Evolutionary conservation across 2,113 vertebrate species (phyloP).

Genomic region (Tragelaphus imberbis): DNA sequence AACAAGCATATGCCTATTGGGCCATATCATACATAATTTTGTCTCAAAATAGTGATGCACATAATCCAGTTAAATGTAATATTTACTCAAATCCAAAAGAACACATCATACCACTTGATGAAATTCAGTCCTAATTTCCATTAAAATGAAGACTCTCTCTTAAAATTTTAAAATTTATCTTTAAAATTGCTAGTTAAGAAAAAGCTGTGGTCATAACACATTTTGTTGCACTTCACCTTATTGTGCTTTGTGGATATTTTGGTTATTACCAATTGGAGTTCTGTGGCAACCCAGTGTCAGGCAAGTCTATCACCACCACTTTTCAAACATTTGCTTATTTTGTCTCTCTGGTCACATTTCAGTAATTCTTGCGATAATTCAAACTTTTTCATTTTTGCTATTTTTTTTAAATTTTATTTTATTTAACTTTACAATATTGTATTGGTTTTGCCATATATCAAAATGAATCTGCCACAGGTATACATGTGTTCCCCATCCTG

Average conservation of each 20-base stretch:
- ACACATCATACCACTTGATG: not conserved
- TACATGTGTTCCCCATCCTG: no score
- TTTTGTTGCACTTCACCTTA: not conserved
- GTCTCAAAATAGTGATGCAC: not conserved
- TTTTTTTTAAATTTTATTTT: not conserved
- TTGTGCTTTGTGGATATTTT: not conserved
- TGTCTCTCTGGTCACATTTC: not conserved
- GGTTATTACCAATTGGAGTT: not conserved
- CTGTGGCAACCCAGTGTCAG: not conserved
- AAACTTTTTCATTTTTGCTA: not conserved
- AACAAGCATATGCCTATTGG: not conserved
- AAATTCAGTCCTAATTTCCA: not conserved
- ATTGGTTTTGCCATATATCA: no score
- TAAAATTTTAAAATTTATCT: not conserved
- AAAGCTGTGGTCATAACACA: not conserved
- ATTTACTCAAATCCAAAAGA: not conserved
- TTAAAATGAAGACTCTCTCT: not conserved
- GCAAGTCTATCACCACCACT: no score
- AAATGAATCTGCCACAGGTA: no score
- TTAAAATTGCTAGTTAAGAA: not conserved
- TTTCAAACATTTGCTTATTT: not conserved
- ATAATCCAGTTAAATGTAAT: not conserved
- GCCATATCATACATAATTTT: not conserved
- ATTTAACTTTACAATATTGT: no score
- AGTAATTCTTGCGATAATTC: not conserved